These are phyloP conservation scores for Ivindomyrus marchei DNA, from an alignment of 2,113 vertebrate genomes.

Conservation along the genomic window DNA sequence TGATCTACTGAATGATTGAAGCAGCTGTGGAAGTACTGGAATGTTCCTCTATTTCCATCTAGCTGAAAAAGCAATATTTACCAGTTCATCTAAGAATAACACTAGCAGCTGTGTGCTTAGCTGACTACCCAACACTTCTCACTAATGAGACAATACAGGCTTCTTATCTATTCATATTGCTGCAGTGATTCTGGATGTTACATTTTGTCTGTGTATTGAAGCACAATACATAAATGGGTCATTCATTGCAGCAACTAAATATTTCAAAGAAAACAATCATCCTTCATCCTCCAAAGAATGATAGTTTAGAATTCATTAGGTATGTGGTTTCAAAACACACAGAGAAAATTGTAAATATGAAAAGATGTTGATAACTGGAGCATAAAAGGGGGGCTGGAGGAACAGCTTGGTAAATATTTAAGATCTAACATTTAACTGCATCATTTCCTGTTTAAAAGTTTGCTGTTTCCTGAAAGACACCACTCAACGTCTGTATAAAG, in stretches of 20 bases:
- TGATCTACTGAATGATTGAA: not conserved
- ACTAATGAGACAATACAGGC: not conserved
- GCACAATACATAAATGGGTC: not conserved
- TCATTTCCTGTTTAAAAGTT: not conserved
- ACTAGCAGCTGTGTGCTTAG: not conserved
- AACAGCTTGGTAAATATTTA: not conserved
- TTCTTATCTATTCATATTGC: not conserved
- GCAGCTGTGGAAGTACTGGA: not conserved
- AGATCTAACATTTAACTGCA: not conserved
- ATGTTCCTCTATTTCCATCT: not conserved
- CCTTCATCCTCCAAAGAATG: not conserved
- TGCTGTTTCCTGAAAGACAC: not conserved
- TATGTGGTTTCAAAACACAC: not conserved
- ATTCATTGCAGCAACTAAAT: not conserved
- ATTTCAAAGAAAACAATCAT: not conserved
- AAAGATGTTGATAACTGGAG: not conserved
- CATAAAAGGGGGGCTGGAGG: not conserved
- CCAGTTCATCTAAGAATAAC: not conserved
- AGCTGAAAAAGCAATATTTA: not conserved
- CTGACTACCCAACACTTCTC: not conserved
- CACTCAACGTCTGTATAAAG: not conserved
- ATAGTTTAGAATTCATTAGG: not conserved
- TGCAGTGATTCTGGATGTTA: not conserved
- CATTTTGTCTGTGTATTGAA: not conserved
- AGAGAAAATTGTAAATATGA: not conserved